Conservation (phyloP, 1,140 invertebrate genomes). For the Leptinotarsa lineolata region DNA sequence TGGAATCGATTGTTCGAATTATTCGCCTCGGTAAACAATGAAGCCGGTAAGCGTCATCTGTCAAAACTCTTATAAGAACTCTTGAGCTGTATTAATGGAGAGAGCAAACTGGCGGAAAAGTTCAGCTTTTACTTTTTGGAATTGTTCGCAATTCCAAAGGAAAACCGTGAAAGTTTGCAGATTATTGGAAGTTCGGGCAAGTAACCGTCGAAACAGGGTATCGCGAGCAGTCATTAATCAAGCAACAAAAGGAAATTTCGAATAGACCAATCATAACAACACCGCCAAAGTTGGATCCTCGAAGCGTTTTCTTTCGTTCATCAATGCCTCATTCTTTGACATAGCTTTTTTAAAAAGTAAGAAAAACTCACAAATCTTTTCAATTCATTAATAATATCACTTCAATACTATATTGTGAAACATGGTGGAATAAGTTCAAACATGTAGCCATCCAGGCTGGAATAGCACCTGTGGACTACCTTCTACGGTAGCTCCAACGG, state of each 20-base stretch:
- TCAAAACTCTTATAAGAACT: neutral
- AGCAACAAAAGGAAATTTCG: neutral
- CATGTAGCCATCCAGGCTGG: no score
- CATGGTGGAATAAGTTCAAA: no score
- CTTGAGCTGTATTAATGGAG: neutral
- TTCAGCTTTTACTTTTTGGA: neutral
- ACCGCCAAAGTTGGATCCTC: no score
- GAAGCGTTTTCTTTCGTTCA: no score
- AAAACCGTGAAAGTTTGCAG: neutral
- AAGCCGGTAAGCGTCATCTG: neutral
- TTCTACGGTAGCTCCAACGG: no score
- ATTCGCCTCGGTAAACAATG: neutral
- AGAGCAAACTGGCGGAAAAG: slow-evolving; percentile 1
- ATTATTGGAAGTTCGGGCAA: neutral
- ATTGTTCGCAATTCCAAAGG: neutral
- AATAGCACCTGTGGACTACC: no score
- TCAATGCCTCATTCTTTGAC: no score
- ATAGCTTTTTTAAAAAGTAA: no score
- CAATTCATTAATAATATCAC: no score
- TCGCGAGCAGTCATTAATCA: neutral
- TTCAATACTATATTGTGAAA: no score
- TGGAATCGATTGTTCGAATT: neutral
- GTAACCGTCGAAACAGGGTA: neutral
- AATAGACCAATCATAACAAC: no score
- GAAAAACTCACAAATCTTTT: no score